These are phyloP conservation scores for Percopsis transmontana DNA, from an alignment of 2,113 vertebrate species.

Conservation along the genomic window DNA sequence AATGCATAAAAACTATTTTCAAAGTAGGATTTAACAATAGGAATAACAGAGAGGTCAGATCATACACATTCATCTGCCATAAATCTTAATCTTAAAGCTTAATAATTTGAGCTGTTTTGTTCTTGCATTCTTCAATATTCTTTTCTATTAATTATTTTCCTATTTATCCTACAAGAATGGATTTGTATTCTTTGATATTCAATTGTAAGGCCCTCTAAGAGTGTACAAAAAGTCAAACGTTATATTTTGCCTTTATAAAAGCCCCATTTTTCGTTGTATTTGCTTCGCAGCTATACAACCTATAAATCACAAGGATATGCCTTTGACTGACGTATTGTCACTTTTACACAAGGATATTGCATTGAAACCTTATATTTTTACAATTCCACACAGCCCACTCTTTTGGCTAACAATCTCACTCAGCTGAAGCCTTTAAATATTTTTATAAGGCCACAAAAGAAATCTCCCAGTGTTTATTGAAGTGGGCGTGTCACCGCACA, in stretches of 20 bases:
- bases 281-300: constrained; percentile 33
- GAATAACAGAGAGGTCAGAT: background rate
- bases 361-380: constrained; percentile 73
- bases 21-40: too few relatives aligned
- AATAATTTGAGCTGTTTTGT: too few relatives aligned
- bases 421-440: constrained; percentile 57
- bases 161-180: too few relatives aligned
- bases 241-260: constrained; percentile 9
- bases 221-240: too few relatives aligned
- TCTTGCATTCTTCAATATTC: too few relatives aligned
- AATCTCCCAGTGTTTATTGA: constrained; percentile 57
- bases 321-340: constrained; percentile 71
- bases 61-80: background rate
- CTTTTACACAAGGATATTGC: constrained; percentile 66
- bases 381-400: constrained; percentile 57
- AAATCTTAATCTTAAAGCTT: too few relatives aligned
- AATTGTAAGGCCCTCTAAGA: too few relatives aligned
- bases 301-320: constrained; percentile 61
- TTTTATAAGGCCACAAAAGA: constrained; percentile 67
- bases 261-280: background rate
- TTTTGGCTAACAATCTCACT: constrained; percentile 42
- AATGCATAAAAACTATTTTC: too few relatives aligned
- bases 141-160: too few relatives aligned
- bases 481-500: constrained; percentile 35
- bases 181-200: too few relatives aligned